phyloP scores from a whole-genome alignment of 2,113 vertebrate genomes.

The Rallus limicola region DNA sequence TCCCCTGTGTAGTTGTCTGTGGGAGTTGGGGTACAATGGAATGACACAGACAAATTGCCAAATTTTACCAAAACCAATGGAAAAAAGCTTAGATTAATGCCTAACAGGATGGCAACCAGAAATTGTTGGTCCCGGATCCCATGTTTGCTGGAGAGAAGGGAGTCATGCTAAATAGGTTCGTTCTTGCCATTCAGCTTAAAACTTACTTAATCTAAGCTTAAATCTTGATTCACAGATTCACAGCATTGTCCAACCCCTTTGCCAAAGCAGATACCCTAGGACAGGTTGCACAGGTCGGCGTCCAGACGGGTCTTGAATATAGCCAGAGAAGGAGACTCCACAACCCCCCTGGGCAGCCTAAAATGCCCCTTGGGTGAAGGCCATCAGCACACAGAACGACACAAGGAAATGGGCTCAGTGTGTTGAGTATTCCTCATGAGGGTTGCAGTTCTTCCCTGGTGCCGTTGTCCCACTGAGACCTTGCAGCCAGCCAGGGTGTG shows the following conservation, averaged over 20 bases:
- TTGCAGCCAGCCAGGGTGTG: background rate
- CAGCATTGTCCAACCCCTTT: too few relatives aligned
- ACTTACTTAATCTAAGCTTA: background rate
- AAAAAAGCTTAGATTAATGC: background rate
- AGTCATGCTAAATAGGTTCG: background rate
- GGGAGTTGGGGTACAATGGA: background rate
- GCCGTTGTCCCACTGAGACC: background rate
- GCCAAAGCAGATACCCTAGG: too few relatives aligned
- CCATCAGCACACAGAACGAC: background rate
- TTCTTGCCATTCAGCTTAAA: background rate
- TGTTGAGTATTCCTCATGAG: constrained; percentile 13
- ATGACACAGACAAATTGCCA: background rate
- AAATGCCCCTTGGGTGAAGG: background rate
- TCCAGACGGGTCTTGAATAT: too few relatives aligned
- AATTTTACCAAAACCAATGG: background rate
- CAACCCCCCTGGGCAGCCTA: too few relatives aligned
- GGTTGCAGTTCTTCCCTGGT: constrained; percentile 32
- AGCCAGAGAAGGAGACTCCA: too few relatives aligned
- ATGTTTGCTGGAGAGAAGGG: background rate
- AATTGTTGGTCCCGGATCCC: background rate
- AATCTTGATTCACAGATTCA: too few relatives aligned
- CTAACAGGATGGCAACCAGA: background rate
- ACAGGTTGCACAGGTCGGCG: too few relatives aligned
- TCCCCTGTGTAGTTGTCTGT: background rate
- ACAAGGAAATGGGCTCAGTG: background rate